phyloP scores from a whole-genome alignment of 2,888 invertebrate species.

The Hirtodrosophila alboralis region DNA sequence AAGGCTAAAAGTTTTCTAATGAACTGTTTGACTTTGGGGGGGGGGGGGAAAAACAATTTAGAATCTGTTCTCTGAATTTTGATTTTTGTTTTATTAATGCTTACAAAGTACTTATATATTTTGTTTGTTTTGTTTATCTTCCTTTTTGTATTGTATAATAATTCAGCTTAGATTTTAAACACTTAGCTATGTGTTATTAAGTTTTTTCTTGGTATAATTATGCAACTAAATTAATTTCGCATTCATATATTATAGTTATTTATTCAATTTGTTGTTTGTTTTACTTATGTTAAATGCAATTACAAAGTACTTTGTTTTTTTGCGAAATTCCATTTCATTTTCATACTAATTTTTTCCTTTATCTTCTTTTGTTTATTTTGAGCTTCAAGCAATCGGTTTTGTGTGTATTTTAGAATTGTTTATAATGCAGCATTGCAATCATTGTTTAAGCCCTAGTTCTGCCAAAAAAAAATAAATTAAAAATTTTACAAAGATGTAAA shows the following conservation, averaged over 20 bases:
- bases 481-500: constrained; percentile 45
- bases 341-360: constrained; percentile 2
- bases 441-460: constrained; percentile 24
- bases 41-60: constrained; percentile 56
- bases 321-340: constrained; percentile 53
- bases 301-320: constrained; percentile 69
- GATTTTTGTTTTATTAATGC: constrained; percentile 16
- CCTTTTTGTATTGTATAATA: constrained; percentile 65
- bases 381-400: constrained; percentile 9
- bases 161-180: constrained; percentile 76
- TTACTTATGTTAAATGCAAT: constrained; percentile 71
- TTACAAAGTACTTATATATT: constrained; percentile 20
- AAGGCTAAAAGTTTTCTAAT: constrained; percentile 54
- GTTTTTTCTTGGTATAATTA: constrained; percentile 19
- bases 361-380: no score
- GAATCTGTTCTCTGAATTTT: constrained; percentile 18
- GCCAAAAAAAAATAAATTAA: constrained; percentile 43
- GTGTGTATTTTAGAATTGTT: constrained; percentile 3
- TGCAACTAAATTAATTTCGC: constrained; percentile 50
- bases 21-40: constrained; percentile 38
- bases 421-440: constrained; percentile 7
- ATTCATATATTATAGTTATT: constrained; percentile 24
- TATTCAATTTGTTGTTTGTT: no score
- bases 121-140: constrained; percentile 20
- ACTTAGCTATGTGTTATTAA: constrained; percentile 57